Evolutionary conservation across 1,140 invertebrate genomes (phyloP), one percentile per base, ranked within the genome.

Genomic region (Phymastichus coffea): DNA sequence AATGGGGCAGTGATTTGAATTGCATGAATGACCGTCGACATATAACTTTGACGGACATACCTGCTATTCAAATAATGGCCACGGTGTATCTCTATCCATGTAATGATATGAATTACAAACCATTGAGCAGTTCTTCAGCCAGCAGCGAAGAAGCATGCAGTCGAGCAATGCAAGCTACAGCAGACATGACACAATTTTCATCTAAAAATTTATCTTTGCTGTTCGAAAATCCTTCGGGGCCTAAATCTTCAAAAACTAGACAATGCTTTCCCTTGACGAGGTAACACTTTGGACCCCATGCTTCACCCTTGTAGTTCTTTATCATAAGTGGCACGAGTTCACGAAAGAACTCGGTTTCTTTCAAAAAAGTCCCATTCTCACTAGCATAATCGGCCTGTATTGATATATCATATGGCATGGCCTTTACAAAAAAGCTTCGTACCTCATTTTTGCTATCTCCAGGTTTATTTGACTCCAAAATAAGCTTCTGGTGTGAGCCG

Each of bases 361-460:
- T 77, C 22, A 78, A 49, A 59, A 84, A 85, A 0, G 80, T 78
- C 0, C 80, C 76, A 38, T 76, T 77, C 7, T 78, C 67, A 33
- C 74, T 71, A 4, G 84, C 53, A 43, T 80, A 83, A 9, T 79
- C 68, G 48, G 74, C 75, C 44, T 75, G 72, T 0, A 61, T 63
- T 0, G 63, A 69, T 43, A 77, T 63, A 12, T 76, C 70, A 10
- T 68, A 64, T 0, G 83, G 83, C 0, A 81, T 61, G 0, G 70
- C 57, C 62, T 86, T 86, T 2, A 80, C 66, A 44, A 86, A 85
- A 57, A 49, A 37, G 1, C 37, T 35, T 14, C 19, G n/a, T 8
- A 33, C 37, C 23, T 49, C 47, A 4, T 25, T 44, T 25, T 4
- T 14, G 23, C n/a, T 14, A 25, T 25, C 7, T 15, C 3, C n/a